Base-by-base conservation (phyloP, 2,113 vertebrate species). In the Sylvicapra grimmia region DNA sequence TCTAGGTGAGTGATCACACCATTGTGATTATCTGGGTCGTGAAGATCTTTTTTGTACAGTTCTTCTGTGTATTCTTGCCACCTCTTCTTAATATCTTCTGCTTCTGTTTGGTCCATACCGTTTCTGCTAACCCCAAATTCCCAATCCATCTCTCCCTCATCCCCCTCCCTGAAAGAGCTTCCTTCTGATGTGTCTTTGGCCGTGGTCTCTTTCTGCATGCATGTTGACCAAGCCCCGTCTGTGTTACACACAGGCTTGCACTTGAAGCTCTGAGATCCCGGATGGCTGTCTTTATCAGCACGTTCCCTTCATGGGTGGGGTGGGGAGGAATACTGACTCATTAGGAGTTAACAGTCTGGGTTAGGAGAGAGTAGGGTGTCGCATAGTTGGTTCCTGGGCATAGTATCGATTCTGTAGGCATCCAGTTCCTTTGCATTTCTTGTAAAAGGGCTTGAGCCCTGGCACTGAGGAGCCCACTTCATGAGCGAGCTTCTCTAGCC, bases 321-420 rank as follows among this genome's bases (percentile, higher is more conserved):
- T 14, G 27, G 68, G 19, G 18, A 36, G 33, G 36, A 8, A 4
- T 1, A 6, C 16, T 2, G 58, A 9, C 0, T 8, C 4, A 8
- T 25, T 19, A 7, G 6, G 6, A 13, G 53, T 29, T 65, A 2
- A 1, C 31, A n/a, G 8, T 31, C 15, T 33, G 33, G 92, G 4
- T 15, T 44, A 1, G 19, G 33, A 54, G 3, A 18, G 0, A 0
- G 2, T 12, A n/a, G 10, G 11, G 18, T 21, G 56, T 56, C 4
- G 4, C 8, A 1, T 15, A 29, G 44, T 29, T 5, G 27, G 84
- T 4, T 8, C 6, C 0, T 9, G 51, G 58, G n/a, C 68, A 6
- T 0, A 3, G 59, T 6, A 4, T 23, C 6, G n/a, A 0, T 23
- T 27, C 8, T 53, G 14, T 61, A 33, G 21, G 56, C 7, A 4